Evolutionary conservation across 1,140 invertebrate genomes (phyloP).

Genomic region (Procambarus clarkii): DNA sequence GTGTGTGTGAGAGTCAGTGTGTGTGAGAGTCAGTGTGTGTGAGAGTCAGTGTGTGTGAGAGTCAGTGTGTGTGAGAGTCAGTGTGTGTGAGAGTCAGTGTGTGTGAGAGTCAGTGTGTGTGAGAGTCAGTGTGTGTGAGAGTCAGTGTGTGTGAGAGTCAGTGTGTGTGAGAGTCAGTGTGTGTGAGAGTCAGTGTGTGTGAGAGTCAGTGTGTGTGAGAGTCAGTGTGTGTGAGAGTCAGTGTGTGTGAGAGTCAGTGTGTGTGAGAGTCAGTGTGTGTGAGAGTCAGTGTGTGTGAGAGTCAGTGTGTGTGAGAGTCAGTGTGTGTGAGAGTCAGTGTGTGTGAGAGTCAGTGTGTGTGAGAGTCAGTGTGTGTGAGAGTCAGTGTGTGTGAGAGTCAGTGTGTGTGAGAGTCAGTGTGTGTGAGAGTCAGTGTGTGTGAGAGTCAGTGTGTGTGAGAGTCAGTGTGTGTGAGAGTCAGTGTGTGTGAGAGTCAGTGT

Average conservation of each 20-base stretch:
- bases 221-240: conserved; percentile 3
- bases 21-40: conserved; percentile 10
- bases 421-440: conserved; percentile 8
- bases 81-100: conserved; percentile 8
- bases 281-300: conserved; percentile 1
- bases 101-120: conserved; percentile 8
- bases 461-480: neutral
- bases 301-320: neutral
- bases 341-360: conserved; percentile 10
- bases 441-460: conserved; percentile 1
- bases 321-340: conserved; percentile 8
- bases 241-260: conserved; percentile 8
- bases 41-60: neutral
- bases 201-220: neutral
- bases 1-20: conserved; percentile 8
- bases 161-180: conserved; percentile 8
- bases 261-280: conserved; percentile 8
- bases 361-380: neutral
- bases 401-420: conserved; percentile 8
- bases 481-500: conserved; percentile 8
- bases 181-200: conserved; percentile 10
- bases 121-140: conserved; percentile 1
- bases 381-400: conserved; percentile 3
- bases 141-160: neutral
- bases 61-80: conserved; percentile 3